Conservation (phyloP, 2,888 invertebrate genomes). For the Erebia aethiops region DNA sequence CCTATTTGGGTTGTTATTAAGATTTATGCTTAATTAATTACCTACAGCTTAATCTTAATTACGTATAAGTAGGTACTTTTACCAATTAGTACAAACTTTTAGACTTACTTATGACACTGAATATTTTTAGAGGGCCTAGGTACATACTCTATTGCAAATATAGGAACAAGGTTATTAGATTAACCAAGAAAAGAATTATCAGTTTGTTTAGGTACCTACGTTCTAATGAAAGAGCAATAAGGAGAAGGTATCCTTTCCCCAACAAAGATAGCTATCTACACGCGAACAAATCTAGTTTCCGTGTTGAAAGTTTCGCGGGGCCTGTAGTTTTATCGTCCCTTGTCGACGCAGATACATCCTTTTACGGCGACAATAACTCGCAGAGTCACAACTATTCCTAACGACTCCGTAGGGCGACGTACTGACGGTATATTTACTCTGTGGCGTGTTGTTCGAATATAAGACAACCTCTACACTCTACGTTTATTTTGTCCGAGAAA, state of each 20-base stretch:
- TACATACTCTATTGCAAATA: too few relatives aligned
- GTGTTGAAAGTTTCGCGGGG: conserved; percentile 54
- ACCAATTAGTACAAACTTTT: too few relatives aligned
- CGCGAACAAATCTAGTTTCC: conserved; percentile 56
- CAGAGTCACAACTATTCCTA: conserved; percentile 59
- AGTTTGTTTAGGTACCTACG: not conserved
- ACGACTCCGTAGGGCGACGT: conserved; percentile 45
- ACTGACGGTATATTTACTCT: conserved; percentile 41
- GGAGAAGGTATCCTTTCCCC: conserved; percentile 20
- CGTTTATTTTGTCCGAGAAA: conserved; percentile 33
- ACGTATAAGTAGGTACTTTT: too few relatives aligned
- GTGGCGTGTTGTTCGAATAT: conserved; percentile 37
- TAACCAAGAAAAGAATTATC: not conserved
- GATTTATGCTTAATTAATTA: too few relatives aligned
- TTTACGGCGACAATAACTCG: conserved; percentile 64
- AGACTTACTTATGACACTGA: too few relatives aligned
- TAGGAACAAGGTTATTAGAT: too few relatives aligned
- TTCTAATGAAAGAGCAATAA: conserved; percentile 5
- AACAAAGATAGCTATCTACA: conserved; percentile 43
- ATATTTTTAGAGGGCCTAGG: too few relatives aligned
- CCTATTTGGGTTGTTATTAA: too few relatives aligned
- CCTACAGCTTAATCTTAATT: too few relatives aligned
- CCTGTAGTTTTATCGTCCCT: conserved; percentile 65
- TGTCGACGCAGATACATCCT: conserved; percentile 66
- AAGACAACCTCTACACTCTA: conserved; percentile 38